Conservation (phyloP, 2,888 invertebrate genomes). For the Baronia brevicornis region DNA sequence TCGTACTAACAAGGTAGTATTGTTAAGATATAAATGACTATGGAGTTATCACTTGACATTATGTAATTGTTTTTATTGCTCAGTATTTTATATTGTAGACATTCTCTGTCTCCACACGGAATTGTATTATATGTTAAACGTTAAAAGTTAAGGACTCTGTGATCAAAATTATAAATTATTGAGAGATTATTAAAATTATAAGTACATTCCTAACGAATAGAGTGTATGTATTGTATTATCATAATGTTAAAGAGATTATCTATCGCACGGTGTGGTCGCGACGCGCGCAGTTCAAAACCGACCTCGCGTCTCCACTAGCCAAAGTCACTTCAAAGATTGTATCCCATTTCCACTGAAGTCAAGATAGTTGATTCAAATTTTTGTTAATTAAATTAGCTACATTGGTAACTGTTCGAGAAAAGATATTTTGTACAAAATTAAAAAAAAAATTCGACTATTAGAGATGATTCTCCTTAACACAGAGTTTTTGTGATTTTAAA, state of each 20-base stretch:
- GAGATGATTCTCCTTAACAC: conserved; percentile 54
- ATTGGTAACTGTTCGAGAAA: conserved; percentile 54
- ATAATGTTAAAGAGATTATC: conserved; percentile 64
- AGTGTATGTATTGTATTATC: conserved; percentile 58
- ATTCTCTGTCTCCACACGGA: conserved; percentile 56
- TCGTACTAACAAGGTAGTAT: conserved; percentile 66
- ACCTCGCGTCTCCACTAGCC: conserved; percentile 12
- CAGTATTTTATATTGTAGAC: conserved; percentile 69
- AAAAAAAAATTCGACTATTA: conserved; percentile 54
- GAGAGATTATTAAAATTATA: conserved; percentile 73
- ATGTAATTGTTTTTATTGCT: conserved; percentile 71
- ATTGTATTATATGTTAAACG: conserved; percentile 70
- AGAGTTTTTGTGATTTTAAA: conserved; percentile 67
- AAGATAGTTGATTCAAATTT: conserved; percentile 52
- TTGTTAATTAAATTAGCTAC: conserved; percentile 45
- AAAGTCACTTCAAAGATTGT: conserved; percentile 46
- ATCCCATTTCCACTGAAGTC: conserved; percentile 44
- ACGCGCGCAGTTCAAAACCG: conserved; percentile 11
- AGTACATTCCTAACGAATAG: conserved; percentile 71
- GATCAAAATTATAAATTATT: conserved; percentile 76
- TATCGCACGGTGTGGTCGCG: conserved; percentile 31
- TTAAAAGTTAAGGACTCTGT: conserved; percentile 74
- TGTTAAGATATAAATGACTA: conserved; percentile 67
- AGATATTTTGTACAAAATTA: conserved; percentile 74
- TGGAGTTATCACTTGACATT: conserved; percentile 59